These are phyloP conservation scores for Indicator maculatus DNA, from an alignment of 2,113 vertebrate genomes.

Conservation along the genomic window DNA sequence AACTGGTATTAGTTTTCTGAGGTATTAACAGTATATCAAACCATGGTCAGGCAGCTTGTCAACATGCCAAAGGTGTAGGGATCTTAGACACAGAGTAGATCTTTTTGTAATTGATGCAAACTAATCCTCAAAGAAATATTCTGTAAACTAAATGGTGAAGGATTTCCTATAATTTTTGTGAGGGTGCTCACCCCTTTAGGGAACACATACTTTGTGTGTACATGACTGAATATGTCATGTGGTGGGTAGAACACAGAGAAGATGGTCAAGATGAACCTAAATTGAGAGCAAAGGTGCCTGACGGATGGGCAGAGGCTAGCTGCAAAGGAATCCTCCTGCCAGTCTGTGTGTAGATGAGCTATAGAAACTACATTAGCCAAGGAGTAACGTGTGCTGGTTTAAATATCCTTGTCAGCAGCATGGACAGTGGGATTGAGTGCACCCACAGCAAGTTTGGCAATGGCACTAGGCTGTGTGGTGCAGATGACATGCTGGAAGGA, in stretches of 20 bases:
- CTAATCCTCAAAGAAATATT: background rate
- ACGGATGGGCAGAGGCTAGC: background rate
- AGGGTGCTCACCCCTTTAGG: background rate
- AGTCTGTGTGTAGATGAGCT: background rate
- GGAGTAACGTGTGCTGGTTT: background rate
- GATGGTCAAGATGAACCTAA: background rate
- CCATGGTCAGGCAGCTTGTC: background rate
- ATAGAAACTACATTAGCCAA: background rate
- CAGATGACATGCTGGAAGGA: too few relatives aligned
- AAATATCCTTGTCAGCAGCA: too few relatives aligned
- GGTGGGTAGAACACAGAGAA: background rate
- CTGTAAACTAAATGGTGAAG: background rate
- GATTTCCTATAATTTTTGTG: background rate
- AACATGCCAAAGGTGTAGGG: background rate
- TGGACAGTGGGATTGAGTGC: too few relatives aligned
- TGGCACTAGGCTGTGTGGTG: too few relatives aligned
- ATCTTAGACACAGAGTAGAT: background rate
- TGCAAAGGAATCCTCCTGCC: background rate
- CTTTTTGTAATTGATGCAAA: background rate
- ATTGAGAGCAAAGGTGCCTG: background rate
- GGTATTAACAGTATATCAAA: background rate
- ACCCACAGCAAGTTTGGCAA: too few relatives aligned
- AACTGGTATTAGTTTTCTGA: background rate
- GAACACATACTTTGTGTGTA: background rate
- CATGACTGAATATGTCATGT: rapidly evolving